phyloP scores from a whole-genome alignment of 2,888 invertebrate species.

The Podotricha telesiphe region DNA sequence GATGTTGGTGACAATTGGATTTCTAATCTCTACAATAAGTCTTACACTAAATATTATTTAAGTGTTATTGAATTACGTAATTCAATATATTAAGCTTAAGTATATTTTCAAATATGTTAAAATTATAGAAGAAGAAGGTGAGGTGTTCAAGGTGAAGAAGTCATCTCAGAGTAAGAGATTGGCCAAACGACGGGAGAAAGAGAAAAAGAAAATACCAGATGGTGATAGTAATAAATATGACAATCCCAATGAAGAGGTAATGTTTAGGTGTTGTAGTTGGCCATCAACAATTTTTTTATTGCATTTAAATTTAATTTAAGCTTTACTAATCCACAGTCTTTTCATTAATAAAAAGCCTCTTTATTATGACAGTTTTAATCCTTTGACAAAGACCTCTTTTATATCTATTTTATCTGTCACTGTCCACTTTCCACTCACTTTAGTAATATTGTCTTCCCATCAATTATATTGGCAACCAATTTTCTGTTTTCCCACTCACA shows the following conservation, averaged over 20 bases:
- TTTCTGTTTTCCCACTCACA: too few species aligned
- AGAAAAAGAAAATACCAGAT: slow-evolving; percentile 73
- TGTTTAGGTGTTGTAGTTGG: slow-evolving; percentile 44
- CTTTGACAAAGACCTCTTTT: too few species aligned
- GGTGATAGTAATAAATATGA: slow-evolving; percentile 75
- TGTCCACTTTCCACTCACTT: too few species aligned
- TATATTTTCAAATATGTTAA: neutral
- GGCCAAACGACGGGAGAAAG: slow-evolving; percentile 92
- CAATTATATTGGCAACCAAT: too few species aligned
- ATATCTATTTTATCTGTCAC: too few species aligned
- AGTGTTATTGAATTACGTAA: neutral
- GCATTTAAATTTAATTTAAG: neutral
- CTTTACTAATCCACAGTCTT: neutral
- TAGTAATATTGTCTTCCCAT: too few species aligned
- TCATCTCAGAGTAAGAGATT: slow-evolving; percentile 96
- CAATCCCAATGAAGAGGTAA: slow-evolving; percentile 70
- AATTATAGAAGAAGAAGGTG: slow-evolving; percentile 83
- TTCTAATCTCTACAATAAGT: slow-evolving; percentile 1
- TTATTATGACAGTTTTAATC: too few species aligned
- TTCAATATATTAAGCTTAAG: neutral
- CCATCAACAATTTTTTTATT: too few species aligned
- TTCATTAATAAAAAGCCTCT: too few species aligned
- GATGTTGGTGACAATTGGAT: slow-evolving; percentile 21
- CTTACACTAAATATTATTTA: slow-evolving; percentile 7
- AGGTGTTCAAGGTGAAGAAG: slow-evolving; percentile 97